phyloP scores from a whole-genome alignment of 2,888 invertebrate genomes.

The Cosmorhoe ocellata region DNA sequence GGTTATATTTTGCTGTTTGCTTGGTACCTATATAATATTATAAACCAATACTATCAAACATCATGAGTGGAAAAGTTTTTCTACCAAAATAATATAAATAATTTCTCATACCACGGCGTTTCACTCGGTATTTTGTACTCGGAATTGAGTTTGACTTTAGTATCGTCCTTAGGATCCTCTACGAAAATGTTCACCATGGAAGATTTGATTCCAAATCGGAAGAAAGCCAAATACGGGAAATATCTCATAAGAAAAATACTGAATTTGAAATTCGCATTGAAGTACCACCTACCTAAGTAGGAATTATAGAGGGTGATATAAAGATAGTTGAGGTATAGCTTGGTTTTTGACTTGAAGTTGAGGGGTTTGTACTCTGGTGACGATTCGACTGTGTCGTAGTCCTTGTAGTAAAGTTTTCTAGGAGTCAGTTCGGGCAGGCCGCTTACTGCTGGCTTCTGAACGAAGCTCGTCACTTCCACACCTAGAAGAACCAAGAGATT shows the following conservation, averaged over 20 bases:
- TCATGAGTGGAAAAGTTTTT: not conserved
- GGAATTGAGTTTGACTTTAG: conserved; percentile 56
- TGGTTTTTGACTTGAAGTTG: conserved; percentile 49
- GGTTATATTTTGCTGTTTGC: too few relatives aligned
- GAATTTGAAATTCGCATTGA: conserved; percentile 83
- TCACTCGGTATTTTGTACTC: conserved; percentile 53
- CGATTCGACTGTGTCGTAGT: conserved; percentile 67
- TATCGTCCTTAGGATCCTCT: conserved; percentile 62
- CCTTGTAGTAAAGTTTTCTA: conserved; percentile 60
- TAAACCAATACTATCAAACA: not conserved
- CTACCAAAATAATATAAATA: conserved; percentile 52
- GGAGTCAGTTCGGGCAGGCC: conserved; percentile 49
- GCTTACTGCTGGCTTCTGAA: conserved; percentile 49
- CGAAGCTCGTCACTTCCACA: conserved; percentile 51
- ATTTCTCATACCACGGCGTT: conserved; percentile 50
- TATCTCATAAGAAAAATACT: conserved; percentile 84
- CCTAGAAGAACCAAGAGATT: conserved; percentile 49
- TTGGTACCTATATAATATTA: too few relatives aligned
- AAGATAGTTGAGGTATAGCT: conserved; percentile 45
- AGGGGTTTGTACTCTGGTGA: conserved; percentile 70
- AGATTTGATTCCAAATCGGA: conserved; percentile 83
- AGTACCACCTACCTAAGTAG: conserved; percentile 80
- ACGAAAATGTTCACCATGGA: conserved; percentile 83
- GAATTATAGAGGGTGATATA: conserved; percentile 61
- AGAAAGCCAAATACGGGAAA: conserved; percentile 87